These are phyloP conservation scores for Scleropages formosus DNA, from an alignment of 2,797 vertebrate genomes.

Conservation along the genomic window DNA sequence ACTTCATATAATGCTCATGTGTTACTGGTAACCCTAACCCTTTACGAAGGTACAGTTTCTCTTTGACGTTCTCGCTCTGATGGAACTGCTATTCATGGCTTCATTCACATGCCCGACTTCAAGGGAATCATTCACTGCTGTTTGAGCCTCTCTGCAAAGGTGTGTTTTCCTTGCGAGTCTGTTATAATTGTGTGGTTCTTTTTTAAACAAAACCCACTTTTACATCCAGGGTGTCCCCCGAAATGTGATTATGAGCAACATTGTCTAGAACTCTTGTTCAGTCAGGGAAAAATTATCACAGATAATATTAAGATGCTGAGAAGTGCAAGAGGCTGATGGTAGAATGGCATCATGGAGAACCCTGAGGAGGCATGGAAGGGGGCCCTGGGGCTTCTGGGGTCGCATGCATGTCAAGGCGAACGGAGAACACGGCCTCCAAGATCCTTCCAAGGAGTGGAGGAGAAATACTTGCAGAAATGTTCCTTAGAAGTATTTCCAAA, in stretches of 20 bases:
- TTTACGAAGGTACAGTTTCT: background rate
- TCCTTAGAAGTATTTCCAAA: no score
- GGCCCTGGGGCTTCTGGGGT: no score
- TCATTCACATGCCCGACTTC: background rate
- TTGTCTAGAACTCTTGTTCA: background rate
- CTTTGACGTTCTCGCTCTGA: conserved; percentile 5
- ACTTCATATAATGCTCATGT: no score
- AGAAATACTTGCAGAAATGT: no score
- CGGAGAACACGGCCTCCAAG: no score
- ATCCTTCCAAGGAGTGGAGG: no score
- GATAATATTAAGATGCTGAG: no score
- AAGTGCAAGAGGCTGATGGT: no score
- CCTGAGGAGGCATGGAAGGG: background rate
- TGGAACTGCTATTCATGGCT: background rate
- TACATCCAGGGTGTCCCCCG: background rate
- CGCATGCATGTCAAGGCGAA: no score
- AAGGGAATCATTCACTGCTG: background rate
- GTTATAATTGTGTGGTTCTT: background rate
- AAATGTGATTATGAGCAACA: background rate
- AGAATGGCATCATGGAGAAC: no score
- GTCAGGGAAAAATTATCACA: background rate
- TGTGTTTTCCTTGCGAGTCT: background rate
- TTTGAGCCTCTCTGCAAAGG: background rate
- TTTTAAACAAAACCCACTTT: background rate
- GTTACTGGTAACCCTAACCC: background rate